These are phyloP conservation scores for Fopius arisanus DNA, from an alignment of 1,140 invertebrate species.

Conservation along the genomic window DNA sequence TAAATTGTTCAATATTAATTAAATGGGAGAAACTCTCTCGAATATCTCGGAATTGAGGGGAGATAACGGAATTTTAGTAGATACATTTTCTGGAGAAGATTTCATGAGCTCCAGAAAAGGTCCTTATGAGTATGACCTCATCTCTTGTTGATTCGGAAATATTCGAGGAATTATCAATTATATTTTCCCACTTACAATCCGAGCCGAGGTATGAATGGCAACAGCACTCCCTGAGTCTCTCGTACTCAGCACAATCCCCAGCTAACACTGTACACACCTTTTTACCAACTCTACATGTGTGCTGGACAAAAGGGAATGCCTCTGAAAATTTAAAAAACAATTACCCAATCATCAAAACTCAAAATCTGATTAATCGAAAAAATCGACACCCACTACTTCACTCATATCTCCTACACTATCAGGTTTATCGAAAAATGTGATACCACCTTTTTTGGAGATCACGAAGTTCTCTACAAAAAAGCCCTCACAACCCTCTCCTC, in stretches of 20 bases:
- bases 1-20: slow-evolving; percentile 20
- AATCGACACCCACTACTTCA: neutral
- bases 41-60: neutral
- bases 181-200: slow-evolving; percentile 66
- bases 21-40: neutral
- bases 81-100: too few relatives aligned
- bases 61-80: neutral
- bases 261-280: slow-evolving; percentile 68
- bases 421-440: neutral
- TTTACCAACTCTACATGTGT: slow-evolving; percentile 72
- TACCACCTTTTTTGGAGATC: neutral
- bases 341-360: neutral
- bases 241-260: slow-evolving; percentile 71
- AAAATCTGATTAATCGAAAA: too few relatives aligned
- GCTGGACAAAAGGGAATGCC: slow-evolving; percentile 72
- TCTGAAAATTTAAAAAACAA: slow-evolving; percentile 57
- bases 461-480: too few relatives aligned
- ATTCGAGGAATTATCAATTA: neutral
- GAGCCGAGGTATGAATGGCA: slow-evolving; percentile 70
- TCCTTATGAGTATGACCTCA: too few relatives aligned
- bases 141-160: neutral
- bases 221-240: slow-evolving; percentile 72
- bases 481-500: too few relatives aligned
- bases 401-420: neutral
- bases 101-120: too few relatives aligned